Evolutionary conservation across 2,888 invertebrate species (phyloP).

Genomic region (Thyatira batis): DNA sequence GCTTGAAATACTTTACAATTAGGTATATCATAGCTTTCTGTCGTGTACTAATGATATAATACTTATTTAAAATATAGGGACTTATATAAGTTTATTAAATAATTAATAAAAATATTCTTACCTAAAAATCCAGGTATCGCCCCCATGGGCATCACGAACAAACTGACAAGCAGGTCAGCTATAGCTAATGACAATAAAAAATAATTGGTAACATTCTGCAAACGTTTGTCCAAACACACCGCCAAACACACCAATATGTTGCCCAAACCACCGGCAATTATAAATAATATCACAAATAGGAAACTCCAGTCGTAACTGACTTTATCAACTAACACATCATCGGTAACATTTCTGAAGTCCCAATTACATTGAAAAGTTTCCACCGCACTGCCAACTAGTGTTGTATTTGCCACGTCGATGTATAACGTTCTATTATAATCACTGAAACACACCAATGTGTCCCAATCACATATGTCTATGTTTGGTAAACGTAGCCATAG

Average conservation of each 20-base stretch:
- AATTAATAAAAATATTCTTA: conserved; percentile 73
- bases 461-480: conserved; percentile 56
- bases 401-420: conserved; percentile 47
- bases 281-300: conserved; percentile 91
- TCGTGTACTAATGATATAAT: too few species aligned
- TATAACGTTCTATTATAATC: conserved; percentile 66
- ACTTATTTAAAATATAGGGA: too few species aligned
- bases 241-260: conserved; percentile 97
- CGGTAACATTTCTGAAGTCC: conserved; percentile 53
- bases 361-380: conserved; percentile 69
- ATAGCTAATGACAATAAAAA: conserved; percentile 96
- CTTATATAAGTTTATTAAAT: too few species aligned
- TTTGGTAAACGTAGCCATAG: conserved; percentile 69
- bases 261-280: conserved; percentile 93
- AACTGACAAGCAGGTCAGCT: conserved; percentile 95
- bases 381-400: conserved; percentile 33
- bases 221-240: conserved; percentile 92
- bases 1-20: too few species aligned
- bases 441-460: conserved; percentile 58
- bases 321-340: conserved; percentile 38
- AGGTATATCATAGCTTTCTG: too few species aligned
- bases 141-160: conserved; percentile 97
- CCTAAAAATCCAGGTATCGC: conserved; percentile 96
- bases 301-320: conserved; percentile 89
- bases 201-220: conserved; percentile 98